phyloP scores from a whole-genome alignment of 1,140 invertebrate species.

The Heliconius melpomene region DNA sequence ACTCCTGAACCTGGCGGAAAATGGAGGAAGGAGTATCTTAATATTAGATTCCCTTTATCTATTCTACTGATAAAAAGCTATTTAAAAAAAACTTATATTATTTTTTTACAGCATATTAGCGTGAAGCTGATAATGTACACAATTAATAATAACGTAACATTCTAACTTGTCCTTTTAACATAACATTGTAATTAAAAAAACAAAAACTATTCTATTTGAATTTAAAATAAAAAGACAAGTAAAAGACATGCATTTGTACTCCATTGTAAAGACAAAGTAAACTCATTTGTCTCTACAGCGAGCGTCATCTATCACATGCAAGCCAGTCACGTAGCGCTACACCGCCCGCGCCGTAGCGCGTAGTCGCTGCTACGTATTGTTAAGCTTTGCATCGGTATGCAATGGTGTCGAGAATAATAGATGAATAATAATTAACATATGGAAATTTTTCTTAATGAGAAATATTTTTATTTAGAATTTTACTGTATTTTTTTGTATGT shows the following conservation, averaged over 20 bases:
- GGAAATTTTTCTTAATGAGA: neutral
- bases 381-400: conserved; percentile 11
- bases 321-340: conserved; percentile 51
- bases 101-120: no score
- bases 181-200: no score
- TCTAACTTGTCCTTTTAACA: no score
- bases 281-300: neutral
- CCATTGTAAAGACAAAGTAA: conserved; percentile 1
- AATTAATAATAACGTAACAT: no score
- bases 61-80: no score
- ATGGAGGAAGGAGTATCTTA: no score
- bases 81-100: no score
- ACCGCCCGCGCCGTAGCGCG: conserved; percentile 39
- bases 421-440: conserved; percentile 22
- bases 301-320: conserved; percentile 47
- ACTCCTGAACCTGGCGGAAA: no score
- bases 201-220: neutral
- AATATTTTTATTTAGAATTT: neutral
- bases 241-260: conserved; percentile 8
- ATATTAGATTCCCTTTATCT: no score
- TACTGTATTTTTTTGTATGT: neutral
- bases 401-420: neutral
- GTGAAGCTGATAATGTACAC: no score
- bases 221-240: neutral
- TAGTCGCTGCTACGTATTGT: conserved; percentile 50